Evolutionary conservation across 2,888 invertebrate genomes (phyloP).

Genomic region (Linyphia triangularis): DNA sequence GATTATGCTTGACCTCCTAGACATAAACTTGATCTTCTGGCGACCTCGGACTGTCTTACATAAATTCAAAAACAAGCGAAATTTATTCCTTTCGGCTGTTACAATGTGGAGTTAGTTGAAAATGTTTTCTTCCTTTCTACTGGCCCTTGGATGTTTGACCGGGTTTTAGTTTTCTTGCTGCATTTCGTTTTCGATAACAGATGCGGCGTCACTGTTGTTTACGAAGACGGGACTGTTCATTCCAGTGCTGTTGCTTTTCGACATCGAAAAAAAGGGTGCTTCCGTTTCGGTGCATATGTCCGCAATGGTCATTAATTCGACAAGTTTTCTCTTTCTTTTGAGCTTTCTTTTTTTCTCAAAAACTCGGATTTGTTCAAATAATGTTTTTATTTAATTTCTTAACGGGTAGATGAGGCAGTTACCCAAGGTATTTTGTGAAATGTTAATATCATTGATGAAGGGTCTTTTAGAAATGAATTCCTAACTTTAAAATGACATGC

Average conservation of each 20-base stretch:
- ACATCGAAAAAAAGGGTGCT: background rate
- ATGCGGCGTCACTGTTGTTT: conserved; percentile 39
- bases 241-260: conserved; percentile 8
- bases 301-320: conserved; percentile 4
- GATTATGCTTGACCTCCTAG: background rate
- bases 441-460: too few species aligned
- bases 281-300: conserved; percentile 5
- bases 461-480: too few species aligned
- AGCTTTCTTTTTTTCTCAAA: too few species aligned
- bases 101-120: background rate
- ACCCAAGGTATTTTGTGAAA: too few species aligned
- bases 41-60: too few species aligned
- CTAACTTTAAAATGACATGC: too few species aligned
- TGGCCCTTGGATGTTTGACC: conserved; percentile 6
- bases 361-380: too few species aligned
- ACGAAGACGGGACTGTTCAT: conserved; percentile 16
- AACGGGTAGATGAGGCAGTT: too few species aligned
- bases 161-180: background rate
- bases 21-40: background rate
- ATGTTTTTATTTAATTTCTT: too few species aligned
- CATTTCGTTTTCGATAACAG: background rate
- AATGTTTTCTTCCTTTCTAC: background rate
- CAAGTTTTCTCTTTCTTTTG: background rate
- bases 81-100: background rate
- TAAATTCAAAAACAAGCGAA: background rate